phyloP scores from a whole-genome alignment of 2,113 vertebrate genomes.

The Pagrus major region DNA sequence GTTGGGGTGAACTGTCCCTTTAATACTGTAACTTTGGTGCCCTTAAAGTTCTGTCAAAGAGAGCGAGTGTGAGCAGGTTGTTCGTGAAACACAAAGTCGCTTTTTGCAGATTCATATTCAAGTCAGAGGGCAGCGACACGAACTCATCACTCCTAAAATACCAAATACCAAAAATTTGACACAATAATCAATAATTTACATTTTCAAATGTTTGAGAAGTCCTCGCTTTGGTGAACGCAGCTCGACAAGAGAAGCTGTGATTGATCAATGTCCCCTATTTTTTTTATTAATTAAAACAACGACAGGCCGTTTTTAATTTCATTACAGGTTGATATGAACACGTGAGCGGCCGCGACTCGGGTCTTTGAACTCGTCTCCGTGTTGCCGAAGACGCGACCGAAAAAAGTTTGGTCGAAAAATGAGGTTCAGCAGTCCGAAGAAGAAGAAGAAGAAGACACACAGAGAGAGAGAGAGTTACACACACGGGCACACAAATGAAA shows the following conservation, averaged over 20 bases:
- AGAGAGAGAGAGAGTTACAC: conserved; percentile 64
- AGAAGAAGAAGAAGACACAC: conserved; percentile 64
- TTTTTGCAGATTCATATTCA: conserved; percentile 22
- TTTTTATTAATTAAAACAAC: not conserved
- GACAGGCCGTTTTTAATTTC: conserved; percentile 33
- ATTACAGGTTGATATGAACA: conserved; percentile 69
- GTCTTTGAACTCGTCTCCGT: conserved; percentile 9
- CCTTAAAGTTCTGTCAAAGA: conserved; percentile 24
- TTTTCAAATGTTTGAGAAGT: conserved; percentile 42
- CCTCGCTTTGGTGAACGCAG: conserved; percentile 60
- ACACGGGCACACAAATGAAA: conserved; percentile 68
- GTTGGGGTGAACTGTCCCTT: too few relatives aligned
- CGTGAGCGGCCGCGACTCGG: conserved; percentile 26
- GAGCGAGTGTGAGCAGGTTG: conserved; percentile 26
- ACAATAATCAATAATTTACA: conserved; percentile 37
- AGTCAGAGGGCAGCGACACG: conserved; percentile 25
- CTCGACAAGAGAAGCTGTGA: conserved; percentile 54
- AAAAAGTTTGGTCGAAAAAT: conserved; percentile 51
- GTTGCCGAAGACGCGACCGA: conserved; percentile 39
- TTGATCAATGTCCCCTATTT: conserved; percentile 19
- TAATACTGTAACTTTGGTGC: not conserved
- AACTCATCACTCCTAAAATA: too few relatives aligned
- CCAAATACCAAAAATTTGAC: conserved; percentile 45
- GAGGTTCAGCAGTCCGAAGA: conserved; percentile 76
- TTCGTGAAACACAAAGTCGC: not conserved